phyloP scores from a whole-genome alignment of 35 echinoderm and acorn worm genomes.

The Patiria miniata region DNA sequence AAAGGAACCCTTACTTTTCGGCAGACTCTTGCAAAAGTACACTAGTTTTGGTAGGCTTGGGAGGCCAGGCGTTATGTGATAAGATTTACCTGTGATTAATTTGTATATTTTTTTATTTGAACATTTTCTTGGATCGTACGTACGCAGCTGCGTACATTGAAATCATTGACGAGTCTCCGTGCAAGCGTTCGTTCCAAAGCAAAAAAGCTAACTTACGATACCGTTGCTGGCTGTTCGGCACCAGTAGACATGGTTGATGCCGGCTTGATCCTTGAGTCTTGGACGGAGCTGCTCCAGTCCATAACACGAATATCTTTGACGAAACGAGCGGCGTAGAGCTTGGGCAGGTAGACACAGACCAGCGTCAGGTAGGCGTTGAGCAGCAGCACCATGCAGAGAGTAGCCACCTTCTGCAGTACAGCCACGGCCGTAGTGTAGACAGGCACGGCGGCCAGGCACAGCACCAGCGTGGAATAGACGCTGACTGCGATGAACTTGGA shows the following conservation, averaged over 20 bases:
- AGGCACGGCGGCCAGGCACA: slow-evolving; percentile 34
- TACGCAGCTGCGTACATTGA: no score
- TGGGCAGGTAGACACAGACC: slow-evolving; percentile 46
- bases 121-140: no score
- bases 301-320: slow-evolving; percentile 4
- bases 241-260: neutral
- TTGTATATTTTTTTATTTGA: no score
- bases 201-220: no score
- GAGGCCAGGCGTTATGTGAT: no score
- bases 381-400: slow-evolving; percentile 29
- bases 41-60: no score
- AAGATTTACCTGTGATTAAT: no score
- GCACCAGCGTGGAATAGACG: slow-evolving; percentile 32
- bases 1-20: no score
- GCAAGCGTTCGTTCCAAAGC: no score
- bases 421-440: slow-evolving; percentile 10
- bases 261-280: neutral
- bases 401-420: neutral
- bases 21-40: no score
- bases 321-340: slow-evolving; percentile 51
- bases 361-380: slow-evolving; percentile 35
- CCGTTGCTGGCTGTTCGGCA: neutral
- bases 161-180: no score
- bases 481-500: slow-evolving; percentile 40
- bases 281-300: neutral